phyloP scores from a whole-genome alignment of 2,888 invertebrate genomes.

The Acleris holmiana region DNA sequence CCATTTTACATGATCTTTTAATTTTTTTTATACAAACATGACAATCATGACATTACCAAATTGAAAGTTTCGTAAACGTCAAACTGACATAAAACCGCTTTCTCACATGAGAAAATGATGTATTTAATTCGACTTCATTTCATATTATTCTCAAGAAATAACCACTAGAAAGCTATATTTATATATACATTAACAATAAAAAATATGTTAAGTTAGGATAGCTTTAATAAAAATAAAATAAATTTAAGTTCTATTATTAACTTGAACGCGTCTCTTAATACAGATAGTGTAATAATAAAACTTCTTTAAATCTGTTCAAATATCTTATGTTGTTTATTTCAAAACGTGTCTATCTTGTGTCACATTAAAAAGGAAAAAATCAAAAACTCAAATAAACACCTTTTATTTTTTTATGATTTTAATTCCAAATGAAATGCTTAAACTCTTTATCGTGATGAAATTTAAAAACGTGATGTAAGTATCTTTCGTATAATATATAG shows the following conservation, averaged over 20 bases:
- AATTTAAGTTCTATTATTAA: too few relatives aligned
- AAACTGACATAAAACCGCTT: conserved; percentile 11
- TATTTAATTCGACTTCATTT: neutral
- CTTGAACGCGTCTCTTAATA: too few relatives aligned
- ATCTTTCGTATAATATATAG: neutral
- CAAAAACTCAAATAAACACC: too few relatives aligned
- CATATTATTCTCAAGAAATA: neutral
- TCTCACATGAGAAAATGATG: neutral
- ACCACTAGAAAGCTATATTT: neutral
- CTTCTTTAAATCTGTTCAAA: too few relatives aligned
- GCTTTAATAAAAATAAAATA: too few relatives aligned
- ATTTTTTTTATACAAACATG: conserved; percentile 12
- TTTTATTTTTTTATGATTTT: too few relatives aligned
- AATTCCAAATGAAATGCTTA: neutral
- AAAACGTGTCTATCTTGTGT: too few relatives aligned
- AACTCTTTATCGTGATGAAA: neutral
- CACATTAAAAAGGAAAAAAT: too few relatives aligned
- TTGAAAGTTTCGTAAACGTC: conserved; percentile 20
- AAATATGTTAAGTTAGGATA: too few relatives aligned
- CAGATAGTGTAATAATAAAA: too few relatives aligned
- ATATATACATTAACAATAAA: too few relatives aligned
- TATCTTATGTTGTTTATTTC: too few relatives aligned
- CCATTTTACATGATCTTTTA: neutral
- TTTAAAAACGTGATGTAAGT: neutral
- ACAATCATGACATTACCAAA: conserved; percentile 28